phyloP scores from a whole-genome alignment of 2,888 invertebrate genomes.

The Agrypnus murinus region DNA sequence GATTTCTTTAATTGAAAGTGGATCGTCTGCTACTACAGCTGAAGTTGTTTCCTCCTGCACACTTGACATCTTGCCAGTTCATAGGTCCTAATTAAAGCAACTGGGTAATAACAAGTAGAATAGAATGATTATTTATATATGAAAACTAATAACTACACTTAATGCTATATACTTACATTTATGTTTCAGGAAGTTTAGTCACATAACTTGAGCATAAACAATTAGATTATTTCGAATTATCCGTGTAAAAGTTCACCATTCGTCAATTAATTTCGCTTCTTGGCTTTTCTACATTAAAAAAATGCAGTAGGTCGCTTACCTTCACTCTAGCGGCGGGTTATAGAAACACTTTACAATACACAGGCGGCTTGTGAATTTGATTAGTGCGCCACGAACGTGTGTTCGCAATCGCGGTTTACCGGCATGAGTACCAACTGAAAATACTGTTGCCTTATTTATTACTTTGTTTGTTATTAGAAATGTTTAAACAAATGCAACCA shows the following conservation, averaged over 20 bases:
- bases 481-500: too few relatives aligned
- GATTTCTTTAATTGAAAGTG: neutral
- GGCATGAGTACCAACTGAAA: too few relatives aligned
- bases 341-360: neutral
- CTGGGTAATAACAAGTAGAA: slow-evolving; percentile 6
- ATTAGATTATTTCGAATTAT: neutral
- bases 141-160: neutral
- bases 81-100: slow-evolving; percentile 7
- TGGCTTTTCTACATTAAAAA: slow-evolving; percentile 11
- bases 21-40: neutral
- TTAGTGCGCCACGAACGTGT: neutral
- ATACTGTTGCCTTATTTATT: too few relatives aligned
- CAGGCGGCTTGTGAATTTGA: slow-evolving; percentile 16
- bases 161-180: slow-evolving; percentile 4
- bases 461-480: too few relatives aligned
- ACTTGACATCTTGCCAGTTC: slow-evolving; percentile 16
- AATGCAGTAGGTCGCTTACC: slow-evolving; percentile 40
- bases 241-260: slow-evolving; percentile 3
- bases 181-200: neutral
- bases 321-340: slow-evolving; percentile 32
- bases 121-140: neutral
- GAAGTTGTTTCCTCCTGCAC: slow-evolving; percentile 10
- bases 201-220: neutral
- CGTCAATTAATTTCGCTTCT: slow-evolving; percentile 24
- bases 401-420: too few relatives aligned